Percentiles rank a stretch among this genome's conserved stretches.
Conservation (phyloP, 1,140 invertebrate species). For the Pectinophora gossypiella region DNA sequence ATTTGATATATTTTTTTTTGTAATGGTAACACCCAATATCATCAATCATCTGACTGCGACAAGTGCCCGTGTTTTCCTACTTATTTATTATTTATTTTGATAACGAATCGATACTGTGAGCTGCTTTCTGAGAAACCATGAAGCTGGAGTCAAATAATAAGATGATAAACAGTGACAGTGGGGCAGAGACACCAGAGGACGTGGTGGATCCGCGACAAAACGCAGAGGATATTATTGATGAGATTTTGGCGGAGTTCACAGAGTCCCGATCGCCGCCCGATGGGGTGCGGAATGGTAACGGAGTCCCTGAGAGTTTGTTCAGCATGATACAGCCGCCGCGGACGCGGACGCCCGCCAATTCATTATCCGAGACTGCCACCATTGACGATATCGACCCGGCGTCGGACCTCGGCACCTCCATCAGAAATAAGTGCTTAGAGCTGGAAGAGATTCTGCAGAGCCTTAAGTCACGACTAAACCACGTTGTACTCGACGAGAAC, state of each 20-base stretch:
- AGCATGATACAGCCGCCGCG: constrained; percentile 62
- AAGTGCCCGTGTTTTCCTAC: constrained; percentile 19
- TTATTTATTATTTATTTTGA: constrained; percentile 63
- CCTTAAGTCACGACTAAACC: constrained; percentile 69
- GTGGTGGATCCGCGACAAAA: constrained; percentile 59
- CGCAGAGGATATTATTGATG: constrained; percentile 65
- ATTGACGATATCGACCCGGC: constrained; percentile 69
- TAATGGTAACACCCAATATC: constrained; percentile 36
- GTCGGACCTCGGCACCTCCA: constrained; percentile 67
- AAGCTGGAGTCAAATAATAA: constrained; percentile 69
- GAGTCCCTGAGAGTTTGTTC: constrained; percentile 51
- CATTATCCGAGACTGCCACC: constrained; percentile 53
- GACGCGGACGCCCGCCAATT: constrained; percentile 58
- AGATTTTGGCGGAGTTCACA: constrained; percentile 64
- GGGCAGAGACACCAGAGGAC: constrained; percentile 53
- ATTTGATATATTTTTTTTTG: background rate
- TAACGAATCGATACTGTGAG: constrained; percentile 43
- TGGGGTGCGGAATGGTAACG: constrained; percentile 37
- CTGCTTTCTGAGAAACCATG: constrained; percentile 37
- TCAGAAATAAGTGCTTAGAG: constrained; percentile 70
- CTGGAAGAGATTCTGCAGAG: constrained; percentile 71
- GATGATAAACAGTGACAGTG: constrained; percentile 57
- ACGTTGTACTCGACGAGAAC: constrained; percentile 70
- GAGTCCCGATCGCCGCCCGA: constrained; percentile 57
- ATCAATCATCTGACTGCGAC: constrained; percentile 63